Percentiles rank a stretch among this genome's conserved stretches.
These are phyloP conservation scores for Cinclus mexicanus DNA, from an alignment of 2,113 vertebrate species.

Conservation along the genomic window DNA sequence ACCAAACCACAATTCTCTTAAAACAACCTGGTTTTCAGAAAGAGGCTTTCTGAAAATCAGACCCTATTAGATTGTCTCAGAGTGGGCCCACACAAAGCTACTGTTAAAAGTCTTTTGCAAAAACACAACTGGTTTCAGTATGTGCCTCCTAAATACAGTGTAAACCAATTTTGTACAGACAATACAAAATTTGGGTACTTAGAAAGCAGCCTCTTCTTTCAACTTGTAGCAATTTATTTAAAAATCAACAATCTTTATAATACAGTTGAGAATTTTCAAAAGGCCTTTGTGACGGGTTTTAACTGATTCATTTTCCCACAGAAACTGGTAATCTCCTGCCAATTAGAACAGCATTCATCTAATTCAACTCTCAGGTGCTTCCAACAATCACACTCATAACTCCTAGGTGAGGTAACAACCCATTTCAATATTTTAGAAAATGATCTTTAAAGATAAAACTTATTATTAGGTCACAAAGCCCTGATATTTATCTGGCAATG, in stretches of 20 bases:
- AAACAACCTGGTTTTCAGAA: background rate
- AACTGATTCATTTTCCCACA: background rate
- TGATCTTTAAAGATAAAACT: constrained; percentile 37
- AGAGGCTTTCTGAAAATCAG: background rate
- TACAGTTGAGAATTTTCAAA: background rate
- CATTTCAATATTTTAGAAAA: background rate
- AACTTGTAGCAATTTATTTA: background rate
- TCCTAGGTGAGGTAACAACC: background rate
- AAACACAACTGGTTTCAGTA: background rate
- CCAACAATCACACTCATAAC: background rate
- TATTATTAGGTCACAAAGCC: background rate
- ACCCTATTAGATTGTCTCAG: background rate
- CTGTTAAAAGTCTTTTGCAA: background rate
- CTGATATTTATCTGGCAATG: background rate
- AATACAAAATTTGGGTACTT: background rate
- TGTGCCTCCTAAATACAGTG: background rate
- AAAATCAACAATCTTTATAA: background rate
- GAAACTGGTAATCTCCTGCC: background rate
- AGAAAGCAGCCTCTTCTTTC: background rate
- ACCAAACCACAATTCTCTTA: background rate
- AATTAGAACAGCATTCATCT: background rate
- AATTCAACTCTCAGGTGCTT: background rate
- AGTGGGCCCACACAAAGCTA: background rate
- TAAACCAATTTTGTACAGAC: background rate
- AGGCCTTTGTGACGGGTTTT: background rate